Evolutionary conservation across 2,113 vertebrate genomes (phyloP).

Genomic region (Suricata suricatta): DNA sequence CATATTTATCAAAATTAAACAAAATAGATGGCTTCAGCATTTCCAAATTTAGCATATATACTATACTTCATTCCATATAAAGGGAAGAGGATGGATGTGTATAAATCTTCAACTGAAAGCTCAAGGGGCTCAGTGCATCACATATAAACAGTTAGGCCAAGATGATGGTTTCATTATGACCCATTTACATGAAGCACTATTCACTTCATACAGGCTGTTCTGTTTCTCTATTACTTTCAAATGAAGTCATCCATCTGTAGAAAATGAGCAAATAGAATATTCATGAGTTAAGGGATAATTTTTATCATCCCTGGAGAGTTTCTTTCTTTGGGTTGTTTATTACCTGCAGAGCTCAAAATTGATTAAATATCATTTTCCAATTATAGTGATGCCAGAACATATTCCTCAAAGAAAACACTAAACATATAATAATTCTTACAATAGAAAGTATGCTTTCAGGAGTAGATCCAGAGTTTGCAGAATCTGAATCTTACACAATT

Average conservation of each 20-base stretch:
- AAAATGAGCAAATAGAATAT: conserved; percentile 73
- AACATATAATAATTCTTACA: neutral
- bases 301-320: conserved; percentile 54
- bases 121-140: neutral
- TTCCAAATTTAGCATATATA: neutral
- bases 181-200: conserved; percentile 13
- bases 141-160: neutral
- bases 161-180: conserved; percentile 44
- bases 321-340: conserved; percentile 70
- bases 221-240: conserved; percentile 67
- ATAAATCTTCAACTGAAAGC: neutral
- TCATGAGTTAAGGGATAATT: conserved; percentile 76
- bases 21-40: neutral
- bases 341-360: conserved; percentile 52
- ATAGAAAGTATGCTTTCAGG: neutral
- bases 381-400: conserved; percentile 20
- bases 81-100: neutral
- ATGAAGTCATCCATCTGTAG: conserved; percentile 61
- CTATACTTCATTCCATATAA: neutral
- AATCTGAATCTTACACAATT: neutral
- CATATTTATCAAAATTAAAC: conserved; percentile 50
- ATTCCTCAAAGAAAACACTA: conserved; percentile 58
- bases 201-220: conserved; percentile 51
- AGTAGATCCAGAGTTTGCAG: neutral
- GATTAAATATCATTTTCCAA: conserved; percentile 79